Evolutionary conservation across 1,140 invertebrate species (phyloP), one percentile per base, ranked within the genome.

Genomic region (Drosophila ananassae): DNA sequence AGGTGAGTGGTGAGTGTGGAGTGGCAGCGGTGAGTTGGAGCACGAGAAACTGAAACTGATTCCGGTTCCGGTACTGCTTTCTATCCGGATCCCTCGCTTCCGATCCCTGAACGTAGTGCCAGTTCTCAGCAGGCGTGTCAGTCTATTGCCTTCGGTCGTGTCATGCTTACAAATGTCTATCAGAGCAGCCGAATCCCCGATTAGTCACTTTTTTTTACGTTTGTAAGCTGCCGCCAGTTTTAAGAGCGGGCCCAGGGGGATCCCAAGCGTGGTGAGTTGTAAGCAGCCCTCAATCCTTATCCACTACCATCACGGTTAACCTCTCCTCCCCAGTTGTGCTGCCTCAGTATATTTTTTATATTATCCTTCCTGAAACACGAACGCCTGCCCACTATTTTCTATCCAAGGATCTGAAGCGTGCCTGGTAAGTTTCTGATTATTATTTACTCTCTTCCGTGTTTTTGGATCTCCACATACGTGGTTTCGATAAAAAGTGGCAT

Each of bases 101-200:
- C 12, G 12, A 21, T 44, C 41, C 41, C 12, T 39, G 30, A 12
- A 4, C 34, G 10, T 37, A 37, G 34, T 24, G 17, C 17, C 17
- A 34, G 21, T 21, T 32, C 39, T 22, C 8, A 73, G 71, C 32
- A 73, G 52, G 69, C 59, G 10, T 28, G 8, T 21, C 37, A 55
- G 9, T 22, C 32, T 51, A 17, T 57, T 58, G 72, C 51, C 44
- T 37, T 75, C 48, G 34, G 50, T 46, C 57, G 28, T 41, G 34
- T 37, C 37, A 74, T 53, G 54, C 41, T 50, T 50, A 57, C 79
- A 77, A 77, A 82, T 77, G 79, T 54, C 74, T 50, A 41, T 72
- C 57, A 61, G 37, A 72, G 34, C 44, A 62, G 22, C 57, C 50
- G 32, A 47, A 46, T 64, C 46, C 12, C 25, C 28, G 66, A 74